Base-by-base conservation (phyloP, 2,113 vertebrate genomes). In the Phalacrocorax brasilianus region DNA sequence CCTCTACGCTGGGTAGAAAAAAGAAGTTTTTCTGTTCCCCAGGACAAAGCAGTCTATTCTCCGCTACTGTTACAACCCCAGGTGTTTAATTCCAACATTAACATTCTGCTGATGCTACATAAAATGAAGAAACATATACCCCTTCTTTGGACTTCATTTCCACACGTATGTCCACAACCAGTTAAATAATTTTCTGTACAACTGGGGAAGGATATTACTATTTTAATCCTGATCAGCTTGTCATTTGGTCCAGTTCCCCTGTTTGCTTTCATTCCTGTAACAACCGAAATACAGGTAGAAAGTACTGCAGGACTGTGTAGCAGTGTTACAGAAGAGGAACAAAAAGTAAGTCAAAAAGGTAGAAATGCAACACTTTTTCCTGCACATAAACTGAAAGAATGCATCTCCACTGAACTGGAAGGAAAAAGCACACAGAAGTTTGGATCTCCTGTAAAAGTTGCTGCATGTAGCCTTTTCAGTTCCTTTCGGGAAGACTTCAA, bases 211-310 rank as follows among this genome's bases (percentile, higher is more conserved):
- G 61, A 82, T 87, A 79, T 81, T 95, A 97, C 32, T 90, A 90
- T 86, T 89, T 95, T 91, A 93, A 95, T 79, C 68, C 38, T 87
- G 66, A 70, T 92, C 85, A 92, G 63, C 71, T 95, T 93, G 77
- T 95, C 56, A 97, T 96, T 97, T 98, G 96, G 97, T 98, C 95
- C 96, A 81, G 87, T 93, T 96, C 71, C 94, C 71, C 61, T 77
- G 88, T 88, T 93, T 70, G 30, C 47, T 91, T 96, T 88, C 94
- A 50, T 78, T 91, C 76, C 93, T 89, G 81, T 79, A 89, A 91
- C 45, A 97, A 92, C 71, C 49, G 77, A 97, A 96, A 94, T 45
- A 93, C 55, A 96, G 93, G 76, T 76, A 95, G 53, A 94, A 94
- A 93, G 94, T 95, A 91, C 65, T 30, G 79, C 89, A 97, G 96